phyloP scores from a whole-genome alignment of 1,140 invertebrate genomes.

The Formica selysi region DNA sequence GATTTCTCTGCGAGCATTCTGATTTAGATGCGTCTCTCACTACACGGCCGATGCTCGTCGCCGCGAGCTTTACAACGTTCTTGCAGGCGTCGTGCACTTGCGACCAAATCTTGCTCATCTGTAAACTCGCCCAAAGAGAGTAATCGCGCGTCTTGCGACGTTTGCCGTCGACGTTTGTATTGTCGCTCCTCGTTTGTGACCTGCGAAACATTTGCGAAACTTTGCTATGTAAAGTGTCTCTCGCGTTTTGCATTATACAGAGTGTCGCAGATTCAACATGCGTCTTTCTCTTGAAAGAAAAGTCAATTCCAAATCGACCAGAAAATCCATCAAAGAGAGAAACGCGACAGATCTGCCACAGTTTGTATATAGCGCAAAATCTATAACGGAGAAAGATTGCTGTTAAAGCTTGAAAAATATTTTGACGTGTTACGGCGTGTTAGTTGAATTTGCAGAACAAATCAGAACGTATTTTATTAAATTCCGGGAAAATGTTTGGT shows the following conservation, averaged over 20 bases:
- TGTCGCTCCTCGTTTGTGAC: slow-evolving; percentile 26
- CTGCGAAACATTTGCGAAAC: slow-evolving; percentile 37
- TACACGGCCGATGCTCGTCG: slow-evolving; percentile 45
- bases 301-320: neutral
- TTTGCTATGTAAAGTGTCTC: neutral
- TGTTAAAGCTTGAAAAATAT: slow-evolving; percentile 16
- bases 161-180: slow-evolving; percentile 4
- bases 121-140: slow-evolving; percentile 60
- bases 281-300: neutral
- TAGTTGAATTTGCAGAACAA: neutral
- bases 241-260: neutral
- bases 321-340: neutral
- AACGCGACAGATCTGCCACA: neutral
- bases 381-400: neutral
- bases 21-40: slow-evolving; percentile 53
- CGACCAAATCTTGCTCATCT: slow-evolving; percentile 61
- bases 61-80: slow-evolving; percentile 42
- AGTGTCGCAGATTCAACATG: neutral
- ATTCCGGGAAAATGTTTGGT: neutral
- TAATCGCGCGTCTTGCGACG: slow-evolving; percentile 45
- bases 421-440: neutral
- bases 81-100: slow-evolving; percentile 64
- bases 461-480: neutral
- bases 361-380: neutral
- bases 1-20: slow-evolving; percentile 48